Conservation (phyloP, 1,140 invertebrate genomes). For the Bombus picipes region DNA sequence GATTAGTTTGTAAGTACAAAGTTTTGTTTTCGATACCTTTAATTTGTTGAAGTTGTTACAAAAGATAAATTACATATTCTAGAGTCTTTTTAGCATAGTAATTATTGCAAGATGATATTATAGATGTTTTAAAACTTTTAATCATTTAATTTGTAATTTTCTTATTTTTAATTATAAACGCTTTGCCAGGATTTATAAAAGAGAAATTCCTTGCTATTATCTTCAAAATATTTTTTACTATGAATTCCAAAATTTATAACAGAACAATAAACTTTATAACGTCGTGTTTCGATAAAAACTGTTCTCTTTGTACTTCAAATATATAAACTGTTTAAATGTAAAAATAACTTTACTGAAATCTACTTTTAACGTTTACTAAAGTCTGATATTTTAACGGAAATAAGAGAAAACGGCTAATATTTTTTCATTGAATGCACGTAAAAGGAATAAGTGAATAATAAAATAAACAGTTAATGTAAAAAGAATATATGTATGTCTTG, state of each 20-base stretch:
- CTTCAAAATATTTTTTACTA: not conserved
- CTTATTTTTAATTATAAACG: not conserved
- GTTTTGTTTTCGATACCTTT: slow-evolving; percentile 1
- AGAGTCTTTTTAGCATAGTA: not conserved
- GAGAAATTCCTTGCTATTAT: not conserved
- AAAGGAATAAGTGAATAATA: not conserved
- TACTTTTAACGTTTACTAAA: slow-evolving; percentile 57
- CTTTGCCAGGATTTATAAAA: not conserved
- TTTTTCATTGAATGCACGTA: slow-evolving; percentile 59
- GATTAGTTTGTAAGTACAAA: not conserved
- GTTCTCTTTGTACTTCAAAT: slow-evolving; percentile 50
- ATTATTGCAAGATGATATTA: slow-evolving; percentile 5
- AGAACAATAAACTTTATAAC: slow-evolving; percentile 30
- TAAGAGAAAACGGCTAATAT: slow-evolving; percentile 53
- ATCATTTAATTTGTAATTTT: slow-evolving; percentile 15
- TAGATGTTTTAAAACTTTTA: not conserved
- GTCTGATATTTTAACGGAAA: slow-evolving; percentile 57
- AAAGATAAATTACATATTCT: not conserved
- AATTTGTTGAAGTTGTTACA: not conserved
- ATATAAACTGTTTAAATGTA: slow-evolving; percentile 42
- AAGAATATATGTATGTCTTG: slow-evolving; percentile 33
- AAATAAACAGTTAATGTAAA: slow-evolving; percentile 29
- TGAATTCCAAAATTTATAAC: slow-evolving; percentile 18
- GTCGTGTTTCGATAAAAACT: slow-evolving; percentile 17
- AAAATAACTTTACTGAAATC: slow-evolving; percentile 44